phyloP scores from a whole-genome alignment of 2,113 vertebrate genomes.

The Morone saxatilis region DNA sequence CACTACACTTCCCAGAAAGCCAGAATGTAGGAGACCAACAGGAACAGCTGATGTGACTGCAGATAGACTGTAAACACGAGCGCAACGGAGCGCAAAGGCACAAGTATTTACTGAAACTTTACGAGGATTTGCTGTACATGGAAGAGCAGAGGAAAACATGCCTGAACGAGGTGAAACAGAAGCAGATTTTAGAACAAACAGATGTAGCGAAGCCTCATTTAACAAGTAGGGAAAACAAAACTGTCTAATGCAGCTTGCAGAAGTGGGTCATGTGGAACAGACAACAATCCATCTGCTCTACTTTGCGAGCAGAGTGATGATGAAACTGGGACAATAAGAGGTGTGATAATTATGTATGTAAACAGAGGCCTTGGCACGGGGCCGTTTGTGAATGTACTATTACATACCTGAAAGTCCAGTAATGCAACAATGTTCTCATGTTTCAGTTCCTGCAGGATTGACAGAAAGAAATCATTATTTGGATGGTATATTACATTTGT shows the following conservation, averaged over 20 bases:
- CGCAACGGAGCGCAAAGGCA: slow-evolving; percentile 18
- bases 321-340: slow-evolving; percentile 17
- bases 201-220: slow-evolving; percentile 32
- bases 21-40: neutral
- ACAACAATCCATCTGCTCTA: slow-evolving; percentile 49
- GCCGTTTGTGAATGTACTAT: neutral
- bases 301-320: neutral
- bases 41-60: slow-evolving; percentile 19
- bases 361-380: neutral
- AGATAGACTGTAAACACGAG: slow-evolving; percentile 70
- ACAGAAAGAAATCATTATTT: slow-evolving; percentile 17
- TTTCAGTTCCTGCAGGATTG: slow-evolving; percentile 91
- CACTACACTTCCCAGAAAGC: slow-evolving; percentile 19
- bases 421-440: slow-evolving; percentile 98
- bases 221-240: slow-evolving; percentile 31
- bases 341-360: slow-evolving; percentile 9
- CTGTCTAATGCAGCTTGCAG: slow-evolving; percentile 7
- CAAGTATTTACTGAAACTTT: slow-evolving; percentile 2
- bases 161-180: neutral
- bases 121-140: neutral
- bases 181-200: slow-evolving; percentile 5
- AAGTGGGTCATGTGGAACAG: slow-evolving; percentile 58
- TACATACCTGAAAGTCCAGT: slow-evolving; percentile 96
- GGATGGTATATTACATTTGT: too few species aligned
- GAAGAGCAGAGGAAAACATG: slow-evolving; percentile 1